Evolutionary conservation across 2,113 vertebrate genomes (phyloP), one percentile per base, ranked within the genome.

Genomic region (Nycticorax nycticorax): DNA sequence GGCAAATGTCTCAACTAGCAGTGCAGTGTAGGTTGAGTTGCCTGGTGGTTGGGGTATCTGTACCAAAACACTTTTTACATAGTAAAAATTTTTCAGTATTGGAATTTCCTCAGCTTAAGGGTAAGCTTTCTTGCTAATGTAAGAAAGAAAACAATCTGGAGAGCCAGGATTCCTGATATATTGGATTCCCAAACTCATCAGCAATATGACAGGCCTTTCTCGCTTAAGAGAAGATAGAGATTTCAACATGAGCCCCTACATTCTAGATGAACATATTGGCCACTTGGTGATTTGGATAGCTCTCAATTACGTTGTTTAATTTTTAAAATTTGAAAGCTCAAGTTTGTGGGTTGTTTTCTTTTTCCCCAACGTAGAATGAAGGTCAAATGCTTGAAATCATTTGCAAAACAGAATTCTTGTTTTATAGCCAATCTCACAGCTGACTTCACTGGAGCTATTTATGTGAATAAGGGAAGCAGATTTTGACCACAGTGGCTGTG

Each of bases 381-480:
- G 50, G 69, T 92, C 84, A 93, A 96, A 95, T 79, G 43, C 48
- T 95, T 87, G 77, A 95, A 96, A 96, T 73, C 5, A 82, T 76
- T 94, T 93, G 66, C 56, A 82, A 95, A 96, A 82, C 48, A 85
- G 81, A 72, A 73, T 88, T 53, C 77, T 95, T 94, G 93, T 85
- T 95, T 87, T 82, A 78, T 59, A 94, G 92, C 89, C 96, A 95
- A 41, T 85, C 87, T 97, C 94, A 94, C 93, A 96, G 92, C 85
- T 96, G 87, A 96, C 66, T 85, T 95, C 92, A 92, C 66, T 91
- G 57, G 45, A 94, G 86, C 75, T 93, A 92, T 93, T 95, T 92
- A 71, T 2, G 0, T 82, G 91, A 91, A 75, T 52, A 66, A 76
- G 76, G 53, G 35, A 82, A 95, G 86, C 32, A 79, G 69, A 92